Conservation (phyloP, 2,113 vertebrate species). For the Pelusios castaneus region DNA sequence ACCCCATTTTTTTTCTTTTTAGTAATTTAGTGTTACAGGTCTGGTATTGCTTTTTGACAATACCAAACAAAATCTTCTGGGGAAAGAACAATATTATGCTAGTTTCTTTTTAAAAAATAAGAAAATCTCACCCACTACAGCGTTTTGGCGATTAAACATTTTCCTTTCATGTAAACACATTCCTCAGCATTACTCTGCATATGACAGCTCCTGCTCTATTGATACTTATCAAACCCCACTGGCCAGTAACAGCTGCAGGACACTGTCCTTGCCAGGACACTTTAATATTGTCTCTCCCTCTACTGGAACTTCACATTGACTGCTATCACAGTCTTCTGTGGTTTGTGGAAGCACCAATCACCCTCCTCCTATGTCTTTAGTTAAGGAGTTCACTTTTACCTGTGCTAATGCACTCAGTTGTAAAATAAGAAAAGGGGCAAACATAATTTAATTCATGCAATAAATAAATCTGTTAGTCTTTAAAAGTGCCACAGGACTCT, state of each 20-base stretch:
- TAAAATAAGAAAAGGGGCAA: not conserved
- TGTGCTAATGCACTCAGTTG: not conserved
- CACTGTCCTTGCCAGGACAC: not conserved
- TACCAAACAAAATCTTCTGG: not conserved
- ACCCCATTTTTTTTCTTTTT: not conserved
- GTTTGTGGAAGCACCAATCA: not conserved
- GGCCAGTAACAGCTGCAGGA: not conserved
- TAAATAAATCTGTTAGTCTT: no score
- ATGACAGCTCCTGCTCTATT: not conserved
- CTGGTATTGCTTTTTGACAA: not conserved
- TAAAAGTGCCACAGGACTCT: no score
- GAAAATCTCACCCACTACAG: not conserved
- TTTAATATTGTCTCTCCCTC: not conserved
- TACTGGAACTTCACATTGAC: not conserved
- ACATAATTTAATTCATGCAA: not conserved
- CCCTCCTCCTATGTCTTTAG: not conserved
- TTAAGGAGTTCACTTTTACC: not conserved
- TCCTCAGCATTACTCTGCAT: not conserved
- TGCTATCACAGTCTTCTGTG: not conserved
- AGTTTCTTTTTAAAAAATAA: not conserved
- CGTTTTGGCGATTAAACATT: not conserved
- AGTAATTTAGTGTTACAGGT: constrained; percentile 16
- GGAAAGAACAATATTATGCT: not conserved
- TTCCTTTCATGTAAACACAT: not conserved
- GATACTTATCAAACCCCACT: not conserved